Base-by-base conservation (phyloP, 1,140 invertebrate genomes). In the Drosophila kurseongensis region DNA sequence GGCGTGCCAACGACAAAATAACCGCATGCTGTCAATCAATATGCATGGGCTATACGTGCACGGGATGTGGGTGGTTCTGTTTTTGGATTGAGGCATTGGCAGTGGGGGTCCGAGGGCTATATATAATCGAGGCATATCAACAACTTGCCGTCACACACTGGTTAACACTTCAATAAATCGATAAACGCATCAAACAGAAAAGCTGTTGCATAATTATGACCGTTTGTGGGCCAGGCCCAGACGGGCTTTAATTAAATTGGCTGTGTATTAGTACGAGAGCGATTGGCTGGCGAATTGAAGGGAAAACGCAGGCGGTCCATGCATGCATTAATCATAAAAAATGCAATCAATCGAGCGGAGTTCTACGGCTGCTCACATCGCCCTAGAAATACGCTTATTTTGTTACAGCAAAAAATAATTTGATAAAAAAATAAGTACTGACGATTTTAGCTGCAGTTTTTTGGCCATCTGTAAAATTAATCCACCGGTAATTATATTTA, bases 91-190 rank as follows among this genome's bases (percentile, higher is more conserved):
- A n/a, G 32, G 13, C 41, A 10, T 12, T 29, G 41, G 16, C 38
- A 42, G 35, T 44, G 12, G 57, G 57, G 42, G 44, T 42, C 36
- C 44, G 40, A 32, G 29, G 40, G 60, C 50, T 52, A 74, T 67
- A 50, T 78, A 79, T 68, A 75, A 63, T 79, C 61, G 73, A 52
- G 56, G 42, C 54, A 81, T 81, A 81, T 81, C 79, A 82, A 78
- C 79, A 82, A 74, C 79, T 84, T 83, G 80, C 74, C 81, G 51
- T 80, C 72, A 76, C 72, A 76, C 77, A 79, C 85, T 84, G 80
- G 80, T 86, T 86, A 86, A 86, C 82, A 88, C 82, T 88, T 80
- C 79, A 83, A 88, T 88, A 83, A 88, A 88, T 88, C 84, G 83
- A 88, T 88, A 88, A 88, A 82, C 72, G 84, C 83, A 83, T 88